Base-by-base conservation (phyloP, 2,888 invertebrate genomes). In the Himalopsyche anomala region DNA sequence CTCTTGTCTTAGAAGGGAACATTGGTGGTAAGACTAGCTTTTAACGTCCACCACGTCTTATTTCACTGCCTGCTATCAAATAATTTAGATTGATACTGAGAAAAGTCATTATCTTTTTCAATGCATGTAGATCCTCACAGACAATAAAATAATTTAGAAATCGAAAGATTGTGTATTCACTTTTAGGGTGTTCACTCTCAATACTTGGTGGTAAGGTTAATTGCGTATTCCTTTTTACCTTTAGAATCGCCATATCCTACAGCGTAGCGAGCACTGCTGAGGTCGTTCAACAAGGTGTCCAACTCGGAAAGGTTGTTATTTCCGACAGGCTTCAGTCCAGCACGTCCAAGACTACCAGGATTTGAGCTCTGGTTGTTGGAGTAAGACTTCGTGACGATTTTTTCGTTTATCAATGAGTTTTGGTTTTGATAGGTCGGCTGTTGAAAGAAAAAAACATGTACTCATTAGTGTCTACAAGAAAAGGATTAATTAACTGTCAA, bases 251-350 rank as follows among this genome's bases (percentile, higher is more conserved):
- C 86, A 38, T 87, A 83, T 19, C 82, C 40, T 88, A 91, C 94
- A 89, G 92, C 93, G 90, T 95, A 96, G 87, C 94, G 94, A 0
- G 96, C 96, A 91, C 96, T 96, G 93, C 98, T 98, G 89, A 99
- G 94, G 91, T 99, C 99, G 90, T 98, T 96, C 85, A 99, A 94
- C 84, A 99, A 94, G 19, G 96, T 97, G 91, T 99, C 99, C 91
- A 99, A 92, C 91, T 99, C 99, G 0, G 97, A 96, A 80, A 98
- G 94, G 91, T 98, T 97, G 89, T 96, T 97, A 51, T 51, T 51
- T 81, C 89, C 85, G 84, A 91, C 89, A 88, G 90, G 91, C 81
- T 92, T 90, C 6, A 90, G 83, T 17, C 91, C 91, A 0, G 89
- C 89, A 38, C 62, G 62, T 82, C 92, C 93, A 86, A 92, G 92